Conservation (phyloP, 2,113 vertebrate species). For the Phalacrocorax aristotelis region DNA sequence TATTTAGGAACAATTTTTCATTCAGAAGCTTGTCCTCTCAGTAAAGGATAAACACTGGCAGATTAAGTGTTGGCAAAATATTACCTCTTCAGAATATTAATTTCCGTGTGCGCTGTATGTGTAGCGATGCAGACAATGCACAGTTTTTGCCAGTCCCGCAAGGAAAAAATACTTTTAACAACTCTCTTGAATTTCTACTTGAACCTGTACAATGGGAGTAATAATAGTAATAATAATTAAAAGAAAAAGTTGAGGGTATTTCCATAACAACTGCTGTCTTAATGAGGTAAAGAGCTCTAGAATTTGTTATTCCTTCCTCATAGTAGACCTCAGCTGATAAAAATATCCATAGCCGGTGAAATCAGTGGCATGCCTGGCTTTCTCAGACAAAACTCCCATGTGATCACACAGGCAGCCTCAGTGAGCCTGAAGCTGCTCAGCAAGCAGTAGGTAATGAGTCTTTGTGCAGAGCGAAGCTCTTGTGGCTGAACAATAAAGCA, state of each 20-base stretch:
- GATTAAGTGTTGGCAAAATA: conserved; percentile 63
- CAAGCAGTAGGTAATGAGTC: conserved; percentile 96
- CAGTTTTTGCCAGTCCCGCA: not conserved
- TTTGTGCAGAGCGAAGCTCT: conserved; percentile 92
- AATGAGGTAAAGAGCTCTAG: conserved; percentile 69
- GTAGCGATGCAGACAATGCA: conserved; percentile 27
- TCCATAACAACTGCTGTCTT: conserved; percentile 61
- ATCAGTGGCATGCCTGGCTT: conserved; percentile 84
- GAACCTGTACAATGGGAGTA: not conserved
- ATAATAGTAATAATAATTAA: not conserved
- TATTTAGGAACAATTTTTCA: conserved; percentile 6
- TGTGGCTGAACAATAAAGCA: conserved; percentile 91
- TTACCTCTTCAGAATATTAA: conserved; percentile 55
- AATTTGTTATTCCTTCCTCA: conserved; percentile 75
- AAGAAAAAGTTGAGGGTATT: conserved; percentile 45
- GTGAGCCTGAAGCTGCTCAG: conserved; percentile 87
- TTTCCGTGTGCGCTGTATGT: conserved; percentile 18
- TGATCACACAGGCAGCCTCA: conserved; percentile 92
- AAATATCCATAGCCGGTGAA: conserved; percentile 92
- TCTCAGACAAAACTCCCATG: conserved; percentile 92
- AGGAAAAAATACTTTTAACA: conserved; percentile 55
- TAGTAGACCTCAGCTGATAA: conserved; percentile 86
- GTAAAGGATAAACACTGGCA: conserved; percentile 47
- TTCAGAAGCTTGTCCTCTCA: not conserved
- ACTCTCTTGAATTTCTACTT: conserved; percentile 44